Evolutionary conservation across 2,888 invertebrate species (phyloP), one percentile per base, ranked within the genome.

Genomic region (Drosophila trichaetosa): DNA sequence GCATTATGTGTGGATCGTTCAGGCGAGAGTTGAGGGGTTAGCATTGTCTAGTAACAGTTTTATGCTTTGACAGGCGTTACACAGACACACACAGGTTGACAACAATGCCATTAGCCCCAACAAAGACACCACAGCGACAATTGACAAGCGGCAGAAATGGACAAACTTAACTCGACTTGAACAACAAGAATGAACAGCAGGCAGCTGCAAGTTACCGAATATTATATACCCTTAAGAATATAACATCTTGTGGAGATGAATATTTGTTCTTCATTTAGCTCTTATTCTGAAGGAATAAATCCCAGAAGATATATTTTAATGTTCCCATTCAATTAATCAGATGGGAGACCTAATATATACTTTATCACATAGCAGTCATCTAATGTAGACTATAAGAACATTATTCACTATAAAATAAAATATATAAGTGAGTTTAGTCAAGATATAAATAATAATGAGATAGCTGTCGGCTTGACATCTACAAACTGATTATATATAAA

Each of bases 21-120:
- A 8, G 42, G 31, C 18, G 2, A 36, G 38, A n/a, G 31, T 11
- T 24, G 54, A 21, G 60, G 64, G 42, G 38, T 57, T 49, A 60
- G 68, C 73, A 83, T 87, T 84, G 87, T 85, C 69, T 78, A 73
- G 66, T 61, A 56, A 57, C 59, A 67, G 80, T 80, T 83, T 77
- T 71, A 83, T 87, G 81, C 84, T 87, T 83, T 85, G 85, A 85
- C 85, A 84, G 84, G 70, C 86, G 69, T 74, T 79, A 70, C 79
- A 76, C 69, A 78, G 58, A 42, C 27, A 58, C 68, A 79, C 69
- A 74, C 66, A 73, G 69, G 82, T 76, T 82, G 87, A 83, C 87
- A 84, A 85, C 85, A 85, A 85, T 84, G 63, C 87, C 87, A 85
- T 85, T 85, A 85, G 85, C 67, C 40, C 48, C 78, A 87, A 84